Evolutionary conservation across 2,113 vertebrate species (phyloP).

Genomic region (Furnarius figulus): DNA sequence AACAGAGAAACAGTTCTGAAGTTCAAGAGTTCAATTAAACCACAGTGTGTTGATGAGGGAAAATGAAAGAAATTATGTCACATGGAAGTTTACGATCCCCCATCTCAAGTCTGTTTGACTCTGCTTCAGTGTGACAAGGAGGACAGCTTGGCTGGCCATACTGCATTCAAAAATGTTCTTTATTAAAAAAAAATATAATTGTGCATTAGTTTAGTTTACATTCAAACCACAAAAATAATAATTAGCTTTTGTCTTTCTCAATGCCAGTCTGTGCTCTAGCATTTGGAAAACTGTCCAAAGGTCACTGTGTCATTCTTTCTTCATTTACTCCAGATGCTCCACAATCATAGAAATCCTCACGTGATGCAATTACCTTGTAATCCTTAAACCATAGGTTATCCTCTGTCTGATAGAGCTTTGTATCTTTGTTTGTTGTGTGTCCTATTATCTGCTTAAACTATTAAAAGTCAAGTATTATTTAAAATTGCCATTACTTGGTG

Average conservation of each 20-base stretch:
- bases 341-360: background rate
- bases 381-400: background rate
- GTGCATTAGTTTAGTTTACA: background rate
- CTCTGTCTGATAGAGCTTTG: background rate
- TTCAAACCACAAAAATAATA: background rate
- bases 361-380: background rate
- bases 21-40: background rate
- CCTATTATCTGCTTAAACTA: background rate
- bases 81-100: background rate
- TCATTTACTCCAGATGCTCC: background rate
- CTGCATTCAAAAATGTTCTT: background rate
- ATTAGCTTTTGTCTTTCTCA: background rate
- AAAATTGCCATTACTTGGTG: background rate
- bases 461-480: background rate
- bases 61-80: background rate
- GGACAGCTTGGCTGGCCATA: background rate
- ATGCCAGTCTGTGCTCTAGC: background rate
- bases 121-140: background rate
- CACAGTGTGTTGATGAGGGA: background rate
- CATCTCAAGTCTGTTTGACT: background rate
- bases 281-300: background rate
- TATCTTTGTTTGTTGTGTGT: background rate
- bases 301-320: background rate
- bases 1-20: background rate
- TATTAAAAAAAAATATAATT: background rate